These are phyloP conservation scores for Danio jaintianensis DNA, from an alignment of 2,797 vertebrate species.

Conservation along the genomic window DNA sequence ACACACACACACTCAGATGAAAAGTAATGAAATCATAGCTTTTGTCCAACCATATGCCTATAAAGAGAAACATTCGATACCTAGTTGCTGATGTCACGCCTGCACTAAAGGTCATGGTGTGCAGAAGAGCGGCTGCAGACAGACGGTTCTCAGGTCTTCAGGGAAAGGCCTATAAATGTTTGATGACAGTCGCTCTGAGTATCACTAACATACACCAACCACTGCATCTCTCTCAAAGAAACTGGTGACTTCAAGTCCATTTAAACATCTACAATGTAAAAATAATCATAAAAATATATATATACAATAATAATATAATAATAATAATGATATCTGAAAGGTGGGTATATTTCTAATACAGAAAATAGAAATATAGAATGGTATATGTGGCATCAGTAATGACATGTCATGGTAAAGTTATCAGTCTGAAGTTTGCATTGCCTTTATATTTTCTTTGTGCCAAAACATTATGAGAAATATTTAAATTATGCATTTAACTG, in stretches of 20 bases:
- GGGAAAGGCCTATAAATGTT: slow-evolving; percentile 48
- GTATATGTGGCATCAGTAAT: too few relatives aligned
- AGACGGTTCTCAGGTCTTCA: slow-evolving; percentile 13
- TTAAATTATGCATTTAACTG: too few relatives aligned
- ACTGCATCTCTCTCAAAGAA: slow-evolving; percentile 19
- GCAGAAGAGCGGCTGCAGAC: slow-evolving; percentile 25
- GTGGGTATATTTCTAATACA: too few relatives aligned
- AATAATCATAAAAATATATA: too few relatives aligned
- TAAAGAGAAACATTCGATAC: slow-evolving; percentile 1
- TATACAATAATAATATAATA: too few relatives aligned
- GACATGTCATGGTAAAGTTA: too few relatives aligned
- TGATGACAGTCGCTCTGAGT: slow-evolving; percentile 28
- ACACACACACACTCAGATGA: neutral
- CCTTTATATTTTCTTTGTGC: too few relatives aligned
- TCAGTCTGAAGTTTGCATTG: too few relatives aligned
- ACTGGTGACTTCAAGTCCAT: neutral
- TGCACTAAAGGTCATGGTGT: slow-evolving; percentile 16
- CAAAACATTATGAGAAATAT: too few relatives aligned
- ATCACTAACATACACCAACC: slow-evolving; percentile 30
- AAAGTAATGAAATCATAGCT: neutral
- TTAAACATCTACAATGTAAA: neutral
- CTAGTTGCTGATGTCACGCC: neutral
- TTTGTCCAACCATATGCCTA: neutral
- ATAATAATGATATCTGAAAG: too few relatives aligned
- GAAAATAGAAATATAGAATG: too few relatives aligned